These are phyloP conservation scores for Sus scrofa DNA, from an alignment of 2,113 vertebrate species.

Conservation along the genomic window DNA sequence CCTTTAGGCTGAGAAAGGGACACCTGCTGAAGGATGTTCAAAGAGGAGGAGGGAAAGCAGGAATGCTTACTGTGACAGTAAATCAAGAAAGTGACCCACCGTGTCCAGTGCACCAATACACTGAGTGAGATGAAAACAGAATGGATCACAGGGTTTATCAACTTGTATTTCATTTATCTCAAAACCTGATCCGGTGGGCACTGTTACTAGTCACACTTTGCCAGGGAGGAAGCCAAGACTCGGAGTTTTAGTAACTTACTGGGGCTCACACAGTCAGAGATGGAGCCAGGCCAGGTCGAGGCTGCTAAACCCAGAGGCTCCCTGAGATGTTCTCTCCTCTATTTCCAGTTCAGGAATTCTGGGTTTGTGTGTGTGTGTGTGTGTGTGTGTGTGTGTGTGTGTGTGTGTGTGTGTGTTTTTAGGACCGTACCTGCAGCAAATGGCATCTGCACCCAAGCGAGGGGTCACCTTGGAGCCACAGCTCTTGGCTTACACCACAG, in stretches of 20 bases:
- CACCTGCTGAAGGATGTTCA: no score
- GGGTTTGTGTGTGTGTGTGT: not conserved
- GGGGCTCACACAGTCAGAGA: not conserved
- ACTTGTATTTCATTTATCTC: not conserved
- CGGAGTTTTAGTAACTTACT: not conserved
- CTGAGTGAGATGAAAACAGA: not conserved
- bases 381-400: not conserved
- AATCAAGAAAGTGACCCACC: not conserved
- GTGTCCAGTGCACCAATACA: accelerated
- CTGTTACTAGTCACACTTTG: not conserved
- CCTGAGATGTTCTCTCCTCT: not conserved
- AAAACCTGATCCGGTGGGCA: not conserved
- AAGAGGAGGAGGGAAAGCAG: not conserved
- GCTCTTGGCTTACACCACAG: no score
- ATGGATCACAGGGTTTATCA: not conserved
- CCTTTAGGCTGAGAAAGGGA: no score
- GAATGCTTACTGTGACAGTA: not conserved
- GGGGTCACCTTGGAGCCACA: no score
- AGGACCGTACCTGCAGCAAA: no score
- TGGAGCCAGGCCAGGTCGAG: no score
- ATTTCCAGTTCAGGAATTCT: not conserved
- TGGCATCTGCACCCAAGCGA: no score
- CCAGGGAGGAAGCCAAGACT: not conserved
- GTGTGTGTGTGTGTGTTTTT: no score
- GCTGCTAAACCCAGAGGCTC: not conserved